Base-by-base conservation (phyloP, 2,888 invertebrate species). In the Drosophila vallismaia region DNA sequence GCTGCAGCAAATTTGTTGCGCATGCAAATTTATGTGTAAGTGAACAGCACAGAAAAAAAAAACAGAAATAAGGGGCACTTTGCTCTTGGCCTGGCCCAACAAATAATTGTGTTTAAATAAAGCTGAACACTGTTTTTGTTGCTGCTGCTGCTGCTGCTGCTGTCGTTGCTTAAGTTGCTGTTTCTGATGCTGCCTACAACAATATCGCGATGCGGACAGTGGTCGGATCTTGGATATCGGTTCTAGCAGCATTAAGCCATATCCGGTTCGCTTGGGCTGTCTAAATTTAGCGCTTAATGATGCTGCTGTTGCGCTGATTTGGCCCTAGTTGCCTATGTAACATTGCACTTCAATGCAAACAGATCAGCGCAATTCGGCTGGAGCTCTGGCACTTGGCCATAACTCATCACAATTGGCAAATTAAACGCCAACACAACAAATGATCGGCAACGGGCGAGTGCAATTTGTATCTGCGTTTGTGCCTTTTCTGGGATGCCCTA, bases 21-120 rank as follows among this genome's bases (percentile, higher is more conserved):
- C 89, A 89, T 89, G 88, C 88, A 89, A 89, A 89, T 89, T 89
- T 88, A 88, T 85, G 88, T 85, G 88, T 85, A 85, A 85, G 84
- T 75, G 79, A 77, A 80, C 75, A 71, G 53, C 68, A 59, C 55
- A 63, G 69, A 59, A 49, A 57, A 69, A 57, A 14, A 5, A 40
- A 14, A 59, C 52, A 58, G 64, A 59, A 68, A 56, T 19, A 69
- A 56, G 52, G 68, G 55, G 59, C 59, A 49, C 42, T 58, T 59
- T 59, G 72, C 71, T 71, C 64, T 54, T 72, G 66, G 66, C 72
- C 55, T 51, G 63, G 48, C 55, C 52, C 53, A 46, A 72, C 86
- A 88, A 88, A 85, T 85, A 85, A 85, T 86, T 86, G 87, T 87
- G 86, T 82, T 86, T 86, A 85, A 88, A 85, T 76, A 88, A 85